These are phyloP conservation scores for Acrobasis repandana DNA, from an alignment of 2,888 invertebrate species.

Conservation along the genomic window DNA sequence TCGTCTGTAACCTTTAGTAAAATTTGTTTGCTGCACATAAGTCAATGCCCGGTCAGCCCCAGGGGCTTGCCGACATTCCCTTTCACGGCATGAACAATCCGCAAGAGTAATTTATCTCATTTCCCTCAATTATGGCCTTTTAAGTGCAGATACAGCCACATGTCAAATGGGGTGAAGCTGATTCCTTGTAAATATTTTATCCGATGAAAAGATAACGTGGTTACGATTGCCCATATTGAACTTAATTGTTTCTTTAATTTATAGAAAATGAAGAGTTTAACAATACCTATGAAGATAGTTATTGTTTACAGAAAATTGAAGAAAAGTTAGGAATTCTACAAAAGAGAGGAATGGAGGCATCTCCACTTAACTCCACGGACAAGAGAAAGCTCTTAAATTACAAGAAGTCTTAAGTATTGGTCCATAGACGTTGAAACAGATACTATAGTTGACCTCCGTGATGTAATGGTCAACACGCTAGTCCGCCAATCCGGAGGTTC, in stretches of 20 bases:
- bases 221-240: conserved; percentile 30
- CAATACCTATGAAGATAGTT: too few relatives aligned
- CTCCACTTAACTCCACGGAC: too few relatives aligned
- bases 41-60: conserved; percentile 24
- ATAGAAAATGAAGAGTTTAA: too few relatives aligned
- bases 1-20: conserved; percentile 12
- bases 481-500: too few relatives aligned
- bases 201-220: conserved; percentile 34
- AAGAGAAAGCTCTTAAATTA: too few relatives aligned
- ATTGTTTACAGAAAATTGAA: too few relatives aligned
- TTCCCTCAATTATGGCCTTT: conserved; percentile 75
- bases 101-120: conserved; percentile 72
- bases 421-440: too few relatives aligned
- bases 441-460: too few relatives aligned
- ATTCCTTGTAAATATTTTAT: conserved; percentile 53
- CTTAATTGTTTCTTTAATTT: conserved; percentile 4
- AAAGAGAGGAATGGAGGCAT: too few relatives aligned
- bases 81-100: conserved; percentile 52
- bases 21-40: conserved; percentile 22
- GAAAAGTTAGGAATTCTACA: too few relatives aligned
- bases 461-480: too few relatives aligned
- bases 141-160: conserved; percentile 56
- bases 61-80: conserved; percentile 39
- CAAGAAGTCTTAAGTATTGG: too few relatives aligned
- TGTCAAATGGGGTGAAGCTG: conserved; percentile 64